A percentile compares a stretch with the other conserved stretches of the same genome.
Conservation (phyloP, 2,113 vertebrate species). For the Entomyzon cyanotis region DNA sequence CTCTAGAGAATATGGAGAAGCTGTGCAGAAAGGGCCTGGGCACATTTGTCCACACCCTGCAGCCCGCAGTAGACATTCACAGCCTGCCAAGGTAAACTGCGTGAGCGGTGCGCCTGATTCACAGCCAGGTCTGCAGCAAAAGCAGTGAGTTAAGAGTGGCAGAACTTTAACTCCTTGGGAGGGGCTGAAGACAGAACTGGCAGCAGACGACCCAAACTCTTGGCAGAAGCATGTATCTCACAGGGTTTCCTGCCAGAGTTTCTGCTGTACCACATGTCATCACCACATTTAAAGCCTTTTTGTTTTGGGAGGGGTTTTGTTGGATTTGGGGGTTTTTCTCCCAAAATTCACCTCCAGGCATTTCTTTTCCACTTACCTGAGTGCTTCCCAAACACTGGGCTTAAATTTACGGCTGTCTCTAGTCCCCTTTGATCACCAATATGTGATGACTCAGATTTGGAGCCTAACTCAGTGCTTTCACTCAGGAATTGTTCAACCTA, state of each 20-base stretch:
- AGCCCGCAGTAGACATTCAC: not conserved
- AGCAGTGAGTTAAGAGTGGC: not conserved
- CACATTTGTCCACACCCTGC: not conserved
- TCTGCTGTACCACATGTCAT: not conserved
- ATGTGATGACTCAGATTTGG: not conserved
- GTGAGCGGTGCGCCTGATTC: not conserved
- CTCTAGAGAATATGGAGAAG: not conserved
- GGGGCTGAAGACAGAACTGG: not conserved
- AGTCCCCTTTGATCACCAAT: not conserved
- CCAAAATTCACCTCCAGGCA: not conserved
- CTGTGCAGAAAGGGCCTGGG: slow-evolving; percentile 6
- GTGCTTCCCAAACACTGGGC: not conserved
- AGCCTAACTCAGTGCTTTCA: not conserved
- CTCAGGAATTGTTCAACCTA: not conserved
- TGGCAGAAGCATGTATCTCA: not conserved
- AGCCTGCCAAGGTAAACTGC: slow-evolving; percentile 48
- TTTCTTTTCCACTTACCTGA: not conserved
- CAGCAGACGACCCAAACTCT: not conserved
- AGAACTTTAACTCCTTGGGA: not conserved
- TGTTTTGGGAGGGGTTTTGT: not conserved
- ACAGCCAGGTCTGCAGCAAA: not conserved
- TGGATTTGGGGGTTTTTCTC: too few species aligned
- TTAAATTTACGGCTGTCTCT: not conserved
- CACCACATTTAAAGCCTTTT: not conserved
- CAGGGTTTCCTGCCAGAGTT: not conserved